Evolutionary conservation across 2,113 vertebrate genomes (phyloP).

Genomic region (Vidua chalybeata): DNA sequence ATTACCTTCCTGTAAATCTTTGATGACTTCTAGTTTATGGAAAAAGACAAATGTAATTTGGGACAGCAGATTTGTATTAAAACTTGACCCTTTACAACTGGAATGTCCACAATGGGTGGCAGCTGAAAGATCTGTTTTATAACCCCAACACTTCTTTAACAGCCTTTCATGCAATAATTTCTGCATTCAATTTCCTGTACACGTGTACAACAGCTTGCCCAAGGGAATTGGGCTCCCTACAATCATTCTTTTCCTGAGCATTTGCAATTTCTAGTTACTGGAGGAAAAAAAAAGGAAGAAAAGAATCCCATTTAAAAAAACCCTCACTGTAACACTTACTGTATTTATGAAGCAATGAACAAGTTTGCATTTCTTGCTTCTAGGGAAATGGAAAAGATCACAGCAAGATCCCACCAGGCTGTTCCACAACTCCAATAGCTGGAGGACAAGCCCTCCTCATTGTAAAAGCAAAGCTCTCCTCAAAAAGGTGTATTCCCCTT

Average conservation of each 20-base stretch:
- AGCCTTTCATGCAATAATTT: slow-evolving; percentile 55
- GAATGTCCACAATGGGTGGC: slow-evolving; percentile 55
- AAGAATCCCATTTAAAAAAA: rapidly evolving
- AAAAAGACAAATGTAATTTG: slow-evolving; percentile 47
- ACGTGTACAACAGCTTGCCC: slow-evolving; percentile 52
- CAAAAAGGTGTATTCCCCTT: rapidly evolving
- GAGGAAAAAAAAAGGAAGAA: not conserved
- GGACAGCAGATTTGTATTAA: slow-evolving; percentile 50
- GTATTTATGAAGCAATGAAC: not conserved
- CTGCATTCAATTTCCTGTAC: slow-evolving; percentile 75
- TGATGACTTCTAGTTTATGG: not conserved
- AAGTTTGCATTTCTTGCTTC: not conserved
- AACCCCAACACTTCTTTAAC: slow-evolving; percentile 66
- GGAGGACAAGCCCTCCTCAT: not conserved
- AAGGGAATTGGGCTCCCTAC: slow-evolving; percentile 26
- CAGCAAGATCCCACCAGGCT: not conserved
- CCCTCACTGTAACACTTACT: not conserved
- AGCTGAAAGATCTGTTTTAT: slow-evolving; percentile 73
- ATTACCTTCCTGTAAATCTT: slow-evolving; percentile 10
- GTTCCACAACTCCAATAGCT: not conserved
- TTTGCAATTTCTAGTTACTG: not conserved
- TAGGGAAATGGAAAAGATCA: not conserved
- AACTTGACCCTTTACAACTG: slow-evolving; percentile 49
- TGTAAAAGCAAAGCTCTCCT: not conserved
- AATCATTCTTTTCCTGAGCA: not conserved